Evolutionary conservation across 2,113 vertebrate species (phyloP), one percentile per base, ranked within the genome.

Genomic region (Nanger granti): DNA sequence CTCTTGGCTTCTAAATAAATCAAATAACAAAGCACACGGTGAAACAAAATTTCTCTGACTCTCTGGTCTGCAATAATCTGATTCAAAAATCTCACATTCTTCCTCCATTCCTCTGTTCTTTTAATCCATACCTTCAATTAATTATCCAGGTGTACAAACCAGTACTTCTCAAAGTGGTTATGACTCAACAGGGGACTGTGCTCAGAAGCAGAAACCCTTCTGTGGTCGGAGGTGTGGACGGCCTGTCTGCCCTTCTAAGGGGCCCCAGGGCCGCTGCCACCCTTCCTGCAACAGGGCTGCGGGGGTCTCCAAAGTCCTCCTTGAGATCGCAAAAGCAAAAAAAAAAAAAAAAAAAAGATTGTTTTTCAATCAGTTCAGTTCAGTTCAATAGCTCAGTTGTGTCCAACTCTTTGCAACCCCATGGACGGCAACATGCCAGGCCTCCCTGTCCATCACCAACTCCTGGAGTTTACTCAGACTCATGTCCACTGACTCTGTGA

Each of bases 191-290:
- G 34, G 41, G 13, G 22, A 52, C 64, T n/a, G 52, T 66, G 31
- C 26, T 89, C 10, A 10, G 57, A 86, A 62, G 7, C 12, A 31
- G 26, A 8, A 12, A 12, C 20, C 10, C 10, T 41, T 24, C 20
- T 9, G 41, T 44, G 73, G 28, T 84, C 18, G 4, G 62, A 85
- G 52, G 14, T 41, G 4, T 52, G 54, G 13, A 10, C 3, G 5
- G 7, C 44, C 15, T 2, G 34, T 34, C n/a, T 41, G 26, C 49
- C 59, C 59, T 17, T 47, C 11, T 34, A 18, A 1, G 7, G 26
- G 6, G 2, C 7, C 76, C 2, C 41, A n/a, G 11, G 59, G 4
- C 44, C 2, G 0, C 1, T 18, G 20, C 12, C 7, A 64, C 2
- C 1, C 18, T 14, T 37, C 8, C 1, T 54, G 28, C 10, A 4